Conservation (phyloP, 2,888 invertebrate genomes). For the Dichetophora obliterata region DNA sequence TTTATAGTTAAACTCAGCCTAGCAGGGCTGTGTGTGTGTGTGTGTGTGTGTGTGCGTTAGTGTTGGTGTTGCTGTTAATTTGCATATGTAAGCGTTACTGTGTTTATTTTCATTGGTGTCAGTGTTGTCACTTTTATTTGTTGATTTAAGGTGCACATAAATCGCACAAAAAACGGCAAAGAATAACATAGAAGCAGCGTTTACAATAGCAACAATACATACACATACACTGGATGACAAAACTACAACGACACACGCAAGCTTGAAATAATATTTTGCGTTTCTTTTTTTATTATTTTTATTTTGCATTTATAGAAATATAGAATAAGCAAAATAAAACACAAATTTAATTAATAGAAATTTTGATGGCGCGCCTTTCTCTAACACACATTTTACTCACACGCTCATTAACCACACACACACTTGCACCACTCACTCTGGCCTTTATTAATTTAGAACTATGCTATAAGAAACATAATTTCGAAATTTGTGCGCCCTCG, state of each 20-base stretch:
- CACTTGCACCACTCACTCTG: constrained; percentile 24
- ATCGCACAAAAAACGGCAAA: not conserved
- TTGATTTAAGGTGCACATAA: constrained; percentile 11
- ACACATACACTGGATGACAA: not conserved
- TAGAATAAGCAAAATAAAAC: constrained; percentile 8
- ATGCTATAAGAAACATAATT: not conserved
- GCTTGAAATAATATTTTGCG: too few relatives aligned
- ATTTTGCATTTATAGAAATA: not conserved
- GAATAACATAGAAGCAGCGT: not conserved
- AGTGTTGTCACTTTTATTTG: constrained; percentile 10
- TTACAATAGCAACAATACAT: not conserved
- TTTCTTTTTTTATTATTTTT: not conserved
- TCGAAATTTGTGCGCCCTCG: not conserved
- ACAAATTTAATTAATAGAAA: constrained; percentile 47
- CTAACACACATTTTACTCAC: constrained; percentile 18
- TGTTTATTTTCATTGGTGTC: constrained; percentile 21
- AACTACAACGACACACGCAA: too few relatives aligned
- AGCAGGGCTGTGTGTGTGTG: not conserved
- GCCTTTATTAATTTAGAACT: not conserved
- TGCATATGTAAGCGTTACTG: not conserved
- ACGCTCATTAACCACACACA: constrained; percentile 19
- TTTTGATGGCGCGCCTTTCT: constrained; percentile 13
- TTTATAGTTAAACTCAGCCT: too few relatives aligned
- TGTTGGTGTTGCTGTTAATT: not conserved
- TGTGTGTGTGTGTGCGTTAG: not conserved